Conservation (phyloP, 2,113 vertebrate genomes). For the Bos taurus region ARS-UCD2.0 NC_037333.1:96361001-96361500, state of each 20-base stretch:
- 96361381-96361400: background rate
- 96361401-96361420: background rate
- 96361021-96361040: background rate
- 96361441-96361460: background rate
- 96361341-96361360: background rate
- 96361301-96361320: background rate
- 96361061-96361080: background rate
- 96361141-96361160: background rate
- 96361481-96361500: background rate
- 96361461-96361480: background rate
- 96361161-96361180: background rate
- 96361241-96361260: background rate
- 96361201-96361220: background rate
- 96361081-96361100: background rate
- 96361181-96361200: background rate
- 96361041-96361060: background rate
- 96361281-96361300: background rate
- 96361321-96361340: accelerated
- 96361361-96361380: background rate
- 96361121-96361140: background rate
- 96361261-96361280: background rate
- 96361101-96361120: background rate
- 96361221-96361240: background rate
- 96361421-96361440: background rate
- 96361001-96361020: background rate